Base-by-base conservation (phyloP, 1,140 invertebrate genomes). In the Euwallacea fornicatus region DNA sequence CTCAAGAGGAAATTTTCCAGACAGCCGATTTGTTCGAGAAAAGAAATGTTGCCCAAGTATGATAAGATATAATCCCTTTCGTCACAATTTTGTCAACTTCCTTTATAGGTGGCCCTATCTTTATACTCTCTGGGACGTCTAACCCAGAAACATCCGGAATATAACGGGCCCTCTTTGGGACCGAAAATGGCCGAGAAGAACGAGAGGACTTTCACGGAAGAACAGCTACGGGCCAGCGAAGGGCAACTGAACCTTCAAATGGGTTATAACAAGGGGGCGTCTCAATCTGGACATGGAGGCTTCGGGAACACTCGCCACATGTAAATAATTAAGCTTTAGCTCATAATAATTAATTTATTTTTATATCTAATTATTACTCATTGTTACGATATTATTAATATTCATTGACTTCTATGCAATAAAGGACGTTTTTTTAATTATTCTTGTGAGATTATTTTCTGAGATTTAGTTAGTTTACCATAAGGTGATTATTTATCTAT, bases 1-100 rank as follows among this genome's bases (percentile, higher is more conserved):
- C 92, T 44, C 92, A 97, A 78, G 94, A 97, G 81, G 97, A 99
- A 86, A 95, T 98, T 76, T 99, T 99, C 88, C 97, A 99, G 84
- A 98, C 97, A 0, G 96, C 97, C 43, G 97, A 98, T 86, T 85
- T 99, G 7, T 99, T 97, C 81, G 97, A 99, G 82, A 91, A 89
- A 79, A 89, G 97, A 77, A 98, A 99, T 85, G 96, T 99, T 83
- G 88, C 94, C 65, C 95, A 98, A 88, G 97, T 99, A 53, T 95
- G 8, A 56, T 13, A 56, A 21, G 6, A 10, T 63, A 4, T 16
- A 46, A 46, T 33, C 9, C 21, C 1, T 33, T 61, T 66, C 42
- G 11, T 16, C 16, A 65, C 4, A 1, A 33, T 33, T 33, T 33
- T 33, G 1, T 4, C 21, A 33, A 33, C 66, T 10, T 65, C 8